Evolutionary conservation across 1,140 invertebrate genomes (phyloP), one percentile per base, ranked within the genome.

Genomic region (Radopholus similis): DNA sequence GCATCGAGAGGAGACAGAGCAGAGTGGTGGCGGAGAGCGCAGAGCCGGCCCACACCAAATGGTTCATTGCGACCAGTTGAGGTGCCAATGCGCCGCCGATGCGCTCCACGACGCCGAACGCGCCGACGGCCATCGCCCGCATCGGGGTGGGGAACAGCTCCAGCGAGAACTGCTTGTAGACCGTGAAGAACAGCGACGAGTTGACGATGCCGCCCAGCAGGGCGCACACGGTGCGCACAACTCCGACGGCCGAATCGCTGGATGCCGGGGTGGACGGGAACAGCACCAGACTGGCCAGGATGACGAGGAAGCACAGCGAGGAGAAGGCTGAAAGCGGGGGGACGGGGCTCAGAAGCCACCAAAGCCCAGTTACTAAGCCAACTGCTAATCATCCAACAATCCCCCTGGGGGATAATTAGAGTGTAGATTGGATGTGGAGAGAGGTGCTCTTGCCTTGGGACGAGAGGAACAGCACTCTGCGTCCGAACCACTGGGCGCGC

Each of bases 101-200:
- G 21, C 72, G n/a, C 37, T 74, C 72, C 8, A 76, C 57, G 6
- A 73, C 73, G 8, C 73, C 71, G 18, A 73, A 73, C 18, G 73
- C 44, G 5, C 73, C 73, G 21, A 73, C 68, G 6, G 71, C 71
- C 28, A 73, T 73, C 13, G 4, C 75, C 30, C 73, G 63, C 73
- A 75, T 75, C 23, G 77, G 58, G 15, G 73, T 75, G 0, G 73
- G 73, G 51, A 77, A 75, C 9, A 75, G 69, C 32, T 75, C 73
- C 21, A 75, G 77, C 28, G 66, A 54, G 76, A 77, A 75, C 38
- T 75, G 73, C 49, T 75, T 75, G 71, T 75, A 75, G 23, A 77
- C 57, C 18, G 73, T 75, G 40, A 75, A 75, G 66, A 75, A 75
- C 35, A 75, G 77, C 21, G 71, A 74, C 28, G 75, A 77, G 42